These are phyloP conservation scores for Myotis yumanensis DNA, from an alignment of 2,113 vertebrate species.

Conservation along the genomic window DNA sequence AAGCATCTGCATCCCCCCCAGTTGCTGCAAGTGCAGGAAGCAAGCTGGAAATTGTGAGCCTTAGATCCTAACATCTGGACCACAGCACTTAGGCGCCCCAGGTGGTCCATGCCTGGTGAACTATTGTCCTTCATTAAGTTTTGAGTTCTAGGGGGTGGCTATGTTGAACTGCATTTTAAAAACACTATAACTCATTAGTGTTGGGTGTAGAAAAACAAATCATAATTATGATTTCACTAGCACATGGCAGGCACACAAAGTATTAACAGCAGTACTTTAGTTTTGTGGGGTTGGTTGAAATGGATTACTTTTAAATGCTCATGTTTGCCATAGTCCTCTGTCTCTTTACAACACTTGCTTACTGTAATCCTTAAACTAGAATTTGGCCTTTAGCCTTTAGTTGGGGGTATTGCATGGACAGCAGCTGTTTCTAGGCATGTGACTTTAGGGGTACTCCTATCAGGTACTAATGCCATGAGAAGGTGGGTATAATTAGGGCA, in stretches of 20 bases:
- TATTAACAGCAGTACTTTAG: background rate
- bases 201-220: background rate
- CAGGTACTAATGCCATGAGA: background rate
- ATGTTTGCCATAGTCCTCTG: background rate
- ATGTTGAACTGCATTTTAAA: background rate
- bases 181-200: background rate
- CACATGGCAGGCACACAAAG: background rate
- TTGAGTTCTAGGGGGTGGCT: background rate
- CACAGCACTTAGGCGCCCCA: background rate
- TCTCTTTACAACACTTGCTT: background rate
- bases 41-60: background rate
- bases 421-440: background rate
- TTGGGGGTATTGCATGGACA: background rate
- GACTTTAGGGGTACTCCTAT: background rate
- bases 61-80: background rate
- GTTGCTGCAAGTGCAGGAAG: background rate
- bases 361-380: background rate
- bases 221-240: background rate
- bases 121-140: background rate
- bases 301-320: fast-evolving
- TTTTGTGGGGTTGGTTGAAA: fast-evolving
- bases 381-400: background rate
- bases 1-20: background rate
- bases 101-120: background rate
- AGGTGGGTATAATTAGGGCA: too few species aligned